A percentile compares a stretch with the other conserved stretches of the same genome.
These are phyloP conservation scores for Thunnus thynnus DNA, from an alignment of 2,113 vertebrate species.

Conservation along the genomic window DNA sequence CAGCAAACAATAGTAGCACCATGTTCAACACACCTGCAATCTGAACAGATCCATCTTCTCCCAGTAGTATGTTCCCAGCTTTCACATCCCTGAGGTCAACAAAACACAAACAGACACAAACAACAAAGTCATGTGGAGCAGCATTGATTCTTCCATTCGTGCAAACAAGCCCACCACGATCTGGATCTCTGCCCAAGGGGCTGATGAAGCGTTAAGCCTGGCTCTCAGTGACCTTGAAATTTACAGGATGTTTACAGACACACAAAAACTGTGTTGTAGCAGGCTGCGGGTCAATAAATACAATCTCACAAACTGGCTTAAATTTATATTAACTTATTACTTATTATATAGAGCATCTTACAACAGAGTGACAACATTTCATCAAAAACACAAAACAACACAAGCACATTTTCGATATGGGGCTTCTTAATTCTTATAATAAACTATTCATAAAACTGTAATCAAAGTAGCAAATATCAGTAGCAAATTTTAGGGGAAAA, in stretches of 20 bases:
- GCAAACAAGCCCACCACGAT: slow-evolving; percentile 44
- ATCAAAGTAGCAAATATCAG: neutral
- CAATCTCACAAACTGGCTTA: neutral
- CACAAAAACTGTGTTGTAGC: slow-evolving; percentile 8
- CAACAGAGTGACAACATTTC: neutral
- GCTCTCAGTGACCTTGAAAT: slow-evolving; percentile 70
- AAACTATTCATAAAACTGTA: neutral
- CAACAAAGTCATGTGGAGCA: slow-evolving; percentile 58
- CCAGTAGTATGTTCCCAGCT: slow-evolving; percentile 98
- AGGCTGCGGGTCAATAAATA: neutral
- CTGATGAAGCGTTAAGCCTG: slow-evolving; percentile 5
- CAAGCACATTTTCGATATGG: too few species aligned
- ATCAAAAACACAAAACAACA: too few species aligned
- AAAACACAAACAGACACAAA: slow-evolving; percentile 68
- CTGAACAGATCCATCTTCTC: slow-evolving; percentile 98
- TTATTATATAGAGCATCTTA: neutral
- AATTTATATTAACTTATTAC: neutral
- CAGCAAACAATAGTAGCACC: neutral
- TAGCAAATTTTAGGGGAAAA: neutral
- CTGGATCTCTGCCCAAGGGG: slow-evolving; percentile 61
- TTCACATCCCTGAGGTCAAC: slow-evolving; percentile 93
- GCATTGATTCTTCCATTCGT: slow-evolving; percentile 74
- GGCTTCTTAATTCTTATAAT: neutral
- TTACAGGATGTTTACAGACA: slow-evolving; percentile 32
- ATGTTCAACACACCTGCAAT: slow-evolving; percentile 92